Conservation (phyloP, 2,113 vertebrate genomes). For the Tragelaphus buxtoni region DNA sequence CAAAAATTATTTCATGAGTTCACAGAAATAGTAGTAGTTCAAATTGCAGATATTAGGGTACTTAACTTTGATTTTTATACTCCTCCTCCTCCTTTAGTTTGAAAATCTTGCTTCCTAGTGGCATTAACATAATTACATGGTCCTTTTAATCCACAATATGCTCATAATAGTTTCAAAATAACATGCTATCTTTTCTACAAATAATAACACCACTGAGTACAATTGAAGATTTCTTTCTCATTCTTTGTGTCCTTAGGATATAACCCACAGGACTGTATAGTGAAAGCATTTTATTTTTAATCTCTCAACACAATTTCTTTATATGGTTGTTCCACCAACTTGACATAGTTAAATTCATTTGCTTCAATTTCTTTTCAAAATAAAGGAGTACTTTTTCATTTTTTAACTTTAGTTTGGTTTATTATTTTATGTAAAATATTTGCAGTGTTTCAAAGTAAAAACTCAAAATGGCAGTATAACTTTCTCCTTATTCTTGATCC, state of each 20-base stretch:
- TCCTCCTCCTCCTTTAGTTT: not conserved
- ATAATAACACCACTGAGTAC: not conserved
- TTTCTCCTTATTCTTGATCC: not conserved
- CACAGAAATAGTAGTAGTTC: not conserved
- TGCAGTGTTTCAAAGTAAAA: not conserved
- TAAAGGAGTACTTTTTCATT: not conserved
- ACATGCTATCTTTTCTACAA: not conserved
- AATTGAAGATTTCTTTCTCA: not conserved
- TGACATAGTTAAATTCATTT: not conserved
- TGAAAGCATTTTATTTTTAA: not conserved
- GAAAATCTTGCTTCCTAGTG: not conserved
- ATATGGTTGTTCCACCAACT: not conserved
- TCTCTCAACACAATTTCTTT: not conserved
- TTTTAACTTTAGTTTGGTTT: not conserved
- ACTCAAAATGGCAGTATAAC: not conserved
- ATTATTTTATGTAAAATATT: not conserved
- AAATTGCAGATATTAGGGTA: not conserved
- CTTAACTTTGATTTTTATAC: not conserved
- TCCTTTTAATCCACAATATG: not conserved
- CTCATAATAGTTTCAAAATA: not conserved
- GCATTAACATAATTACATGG: not conserved
- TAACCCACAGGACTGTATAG: not conserved
- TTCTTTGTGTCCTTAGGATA: not conserved
- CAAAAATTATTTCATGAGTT: not conserved
- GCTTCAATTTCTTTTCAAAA: not conserved